Base-by-base conservation (phyloP, 2,797 vertebrate species). In the Discoglossus pictus region DNA sequence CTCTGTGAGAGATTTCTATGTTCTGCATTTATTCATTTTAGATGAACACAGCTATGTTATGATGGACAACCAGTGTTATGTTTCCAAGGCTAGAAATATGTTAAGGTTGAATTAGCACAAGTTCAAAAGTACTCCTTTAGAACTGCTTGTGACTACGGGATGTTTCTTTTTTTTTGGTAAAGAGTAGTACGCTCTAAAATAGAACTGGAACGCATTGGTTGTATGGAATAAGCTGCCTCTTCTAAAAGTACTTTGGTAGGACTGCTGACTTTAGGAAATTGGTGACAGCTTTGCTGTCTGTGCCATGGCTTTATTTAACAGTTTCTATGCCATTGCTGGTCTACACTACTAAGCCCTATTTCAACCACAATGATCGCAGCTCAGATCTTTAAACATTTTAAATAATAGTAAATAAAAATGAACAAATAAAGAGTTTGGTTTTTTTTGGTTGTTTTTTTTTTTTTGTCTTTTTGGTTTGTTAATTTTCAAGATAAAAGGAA, bases 241-340 rank as follows among this genome's bases (percentile, higher is more conserved):
- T 56, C 21, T 42, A 56, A 40, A 40, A 24, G 54, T 40, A 24
- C 54, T 15, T 36, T 40, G n/a, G 34, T 4, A 17, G 7, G 34
- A 56, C 12, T 56, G 36, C 54, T 56, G 36, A 56, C 31, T 55
- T 20, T 13, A 55, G 35, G n/a, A 17, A 55, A 39, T 34, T 39
- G 31, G 18, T 40, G 38, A 55, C 36, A 56, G 21, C 36, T 15
- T 21, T 56, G 38, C 54, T 56, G 13, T n/a, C 20, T 17, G 12
- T 53, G 16, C 36, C n/a, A 27, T 6, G 2, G 8, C 20, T 20
- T 55, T 53, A 15, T 5, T 53, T 53, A 35, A 34, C 50, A 9
- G 8, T 3, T 11, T 18, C 12, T 8, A 3, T 53, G 2, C 10
- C 13, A n/a, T 25, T 24, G 7, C 18, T 27, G 25, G 23, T n/a